phyloP scores from a whole-genome alignment of 2,113 vertebrate species.

The Pedionomus torquatus region DNA sequence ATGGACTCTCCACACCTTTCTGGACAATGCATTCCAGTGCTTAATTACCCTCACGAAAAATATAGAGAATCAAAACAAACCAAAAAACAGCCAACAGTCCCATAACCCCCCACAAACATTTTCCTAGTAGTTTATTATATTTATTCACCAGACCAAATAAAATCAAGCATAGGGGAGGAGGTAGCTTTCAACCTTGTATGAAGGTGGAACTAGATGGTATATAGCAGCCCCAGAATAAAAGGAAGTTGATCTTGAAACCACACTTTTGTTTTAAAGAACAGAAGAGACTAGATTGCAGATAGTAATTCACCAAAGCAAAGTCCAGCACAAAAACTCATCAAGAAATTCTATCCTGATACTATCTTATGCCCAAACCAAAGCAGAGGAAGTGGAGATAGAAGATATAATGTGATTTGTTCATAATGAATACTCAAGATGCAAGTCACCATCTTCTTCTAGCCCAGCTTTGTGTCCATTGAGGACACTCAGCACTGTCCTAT shows the following conservation, averaged over 20 bases:
- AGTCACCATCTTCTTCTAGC: not conserved
- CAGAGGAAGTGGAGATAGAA: not conserved
- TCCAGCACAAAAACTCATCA: not conserved
- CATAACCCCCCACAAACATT: fast-evolving
- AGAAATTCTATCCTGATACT: not conserved
- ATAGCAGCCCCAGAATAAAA: not conserved
- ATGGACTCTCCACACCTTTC: not conserved
- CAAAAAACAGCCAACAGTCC: not conserved
- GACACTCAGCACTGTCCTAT: not conserved
- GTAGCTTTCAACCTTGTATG: not conserved
- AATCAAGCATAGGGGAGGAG: not conserved
- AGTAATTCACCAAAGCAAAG: not conserved
- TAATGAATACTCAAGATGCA: not conserved
- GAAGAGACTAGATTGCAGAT: not conserved
- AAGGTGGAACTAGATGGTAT: not conserved
- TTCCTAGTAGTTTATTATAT: not conserved
- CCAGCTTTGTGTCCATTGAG: not conserved
- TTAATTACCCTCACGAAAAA: not conserved
- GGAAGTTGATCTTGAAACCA: not conserved
- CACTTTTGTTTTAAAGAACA: not conserved
- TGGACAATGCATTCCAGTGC: not conserved
- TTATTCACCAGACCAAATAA: not conserved
- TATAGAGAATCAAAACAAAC: no score
- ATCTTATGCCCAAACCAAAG: not conserved
- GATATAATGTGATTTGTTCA: not conserved